These are phyloP conservation scores for Noctuana brunneofusca DNA, from an alignment of 2,888 invertebrate species.

Conservation along the genomic window DNA sequence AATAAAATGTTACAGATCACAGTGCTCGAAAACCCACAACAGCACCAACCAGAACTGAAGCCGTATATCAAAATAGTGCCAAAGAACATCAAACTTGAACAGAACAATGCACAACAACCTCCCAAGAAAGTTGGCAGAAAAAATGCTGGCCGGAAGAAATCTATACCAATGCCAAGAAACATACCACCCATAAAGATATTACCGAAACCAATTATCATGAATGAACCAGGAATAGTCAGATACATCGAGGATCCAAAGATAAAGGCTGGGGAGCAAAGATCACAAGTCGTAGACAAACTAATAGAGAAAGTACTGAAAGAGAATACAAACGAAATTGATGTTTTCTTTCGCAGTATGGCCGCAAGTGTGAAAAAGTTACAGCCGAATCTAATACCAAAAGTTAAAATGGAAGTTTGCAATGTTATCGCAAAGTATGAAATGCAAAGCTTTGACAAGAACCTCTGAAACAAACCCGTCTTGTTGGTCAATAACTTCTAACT, in stretches of 20 bases:
- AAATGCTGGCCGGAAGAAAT: constrained; percentile 65
- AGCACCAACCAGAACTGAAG: constrained; percentile 46
- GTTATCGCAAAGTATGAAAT: constrained; percentile 79
- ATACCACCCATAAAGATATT: constrained; percentile 72
- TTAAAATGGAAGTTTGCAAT: constrained; percentile 79
- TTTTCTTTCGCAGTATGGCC: constrained; percentile 78
- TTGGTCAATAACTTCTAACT: not conserved
- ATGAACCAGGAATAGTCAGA: constrained; percentile 64
- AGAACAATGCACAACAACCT: constrained; percentile 46
- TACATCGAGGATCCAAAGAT: constrained; percentile 65
- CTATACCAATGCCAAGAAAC: constrained; percentile 58
- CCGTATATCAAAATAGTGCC: constrained; percentile 49
- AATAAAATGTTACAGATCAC: constrained; percentile 60
- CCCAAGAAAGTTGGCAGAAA: constrained; percentile 59
- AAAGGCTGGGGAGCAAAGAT: constrained; percentile 52
- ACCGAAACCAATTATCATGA: constrained; percentile 67
- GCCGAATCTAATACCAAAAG: constrained; percentile 76
- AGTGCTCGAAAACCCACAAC: constrained; percentile 63
- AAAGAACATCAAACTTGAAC: constrained; percentile 54
- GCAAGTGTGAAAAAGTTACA: constrained; percentile 77
- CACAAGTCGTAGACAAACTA: constrained; percentile 69
- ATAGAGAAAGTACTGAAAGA: constrained; percentile 75
- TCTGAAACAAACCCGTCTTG: not conserved
- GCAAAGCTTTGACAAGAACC: constrained; percentile 72
- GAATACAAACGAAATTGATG: constrained; percentile 76